phyloP scores from a whole-genome alignment of 2,888 invertebrate species.

The Phanerotoma sp. region DNA sequence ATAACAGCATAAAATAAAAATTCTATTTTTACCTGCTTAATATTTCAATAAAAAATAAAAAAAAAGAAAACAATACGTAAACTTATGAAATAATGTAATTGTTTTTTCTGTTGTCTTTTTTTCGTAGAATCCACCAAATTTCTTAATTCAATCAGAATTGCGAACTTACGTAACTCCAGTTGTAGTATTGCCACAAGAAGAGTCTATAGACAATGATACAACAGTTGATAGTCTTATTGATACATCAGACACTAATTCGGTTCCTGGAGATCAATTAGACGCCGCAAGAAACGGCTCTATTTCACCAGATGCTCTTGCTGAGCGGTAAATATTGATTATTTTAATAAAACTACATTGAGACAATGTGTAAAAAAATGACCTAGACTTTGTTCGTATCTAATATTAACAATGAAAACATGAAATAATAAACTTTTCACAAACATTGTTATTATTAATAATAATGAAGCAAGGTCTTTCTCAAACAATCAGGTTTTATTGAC shows the following conservation, averaged over 20 bases:
- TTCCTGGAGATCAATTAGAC: conserved; percentile 50
- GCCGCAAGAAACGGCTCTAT: conserved; percentile 56
- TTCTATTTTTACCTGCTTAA: background rate
- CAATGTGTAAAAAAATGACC: too few relatives aligned
- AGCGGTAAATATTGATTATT: conserved; percentile 51
- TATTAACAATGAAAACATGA: too few relatives aligned
- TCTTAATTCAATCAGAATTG: conserved; percentile 88
- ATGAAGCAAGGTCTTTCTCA: too few relatives aligned
- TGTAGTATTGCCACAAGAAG: conserved; percentile 77
- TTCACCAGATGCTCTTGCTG: conserved; percentile 59
- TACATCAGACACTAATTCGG: conserved; percentile 65
- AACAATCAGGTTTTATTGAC: too few relatives aligned
- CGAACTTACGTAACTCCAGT: conserved; percentile 93
- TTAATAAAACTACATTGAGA: background rate
- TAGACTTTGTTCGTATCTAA: too few relatives aligned
- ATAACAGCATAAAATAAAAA: too few relatives aligned
- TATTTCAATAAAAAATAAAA: background rate
- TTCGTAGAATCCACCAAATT: conserved; percentile 85
- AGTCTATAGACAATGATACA: conserved; percentile 62
- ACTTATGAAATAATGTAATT: too few relatives aligned
- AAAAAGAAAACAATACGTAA: too few relatives aligned
- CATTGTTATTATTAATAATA: too few relatives aligned
- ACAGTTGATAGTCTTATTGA: conserved; percentile 68
- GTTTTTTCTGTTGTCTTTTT: conserved; percentile 23
- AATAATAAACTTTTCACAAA: too few relatives aligned